A percentile compares a stretch with the other conserved stretches of the same genome.
phyloP scores from a whole-genome alignment of 2,888 invertebrate species.

The Drosophila quinaria region DNA sequence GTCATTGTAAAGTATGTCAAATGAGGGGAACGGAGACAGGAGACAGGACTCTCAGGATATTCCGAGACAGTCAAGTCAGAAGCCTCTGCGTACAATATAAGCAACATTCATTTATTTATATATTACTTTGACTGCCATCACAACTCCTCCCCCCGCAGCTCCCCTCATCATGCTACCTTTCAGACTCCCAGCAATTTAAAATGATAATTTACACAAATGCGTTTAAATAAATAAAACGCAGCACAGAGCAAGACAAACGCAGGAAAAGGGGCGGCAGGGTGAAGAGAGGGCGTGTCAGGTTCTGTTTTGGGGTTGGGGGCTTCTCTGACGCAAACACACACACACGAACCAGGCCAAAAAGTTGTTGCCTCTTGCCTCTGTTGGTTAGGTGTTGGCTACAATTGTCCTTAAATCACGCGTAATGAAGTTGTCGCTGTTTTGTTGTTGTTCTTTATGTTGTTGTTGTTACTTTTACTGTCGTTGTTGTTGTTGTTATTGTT shows the following conservation, averaged over 20 bases:
- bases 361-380: constrained; percentile 27
- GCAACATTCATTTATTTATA: constrained; percentile 81
- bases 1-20: constrained; percentile 81
- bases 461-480: background rate
- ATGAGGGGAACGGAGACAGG: constrained; percentile 38
- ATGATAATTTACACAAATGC: constrained; percentile 84
- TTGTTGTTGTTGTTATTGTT: constrained; percentile 12
- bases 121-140: constrained; percentile 66
- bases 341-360: constrained; percentile 28
- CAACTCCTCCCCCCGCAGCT: too few species aligned
- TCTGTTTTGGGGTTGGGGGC: constrained; percentile 14
- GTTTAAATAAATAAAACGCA: constrained; percentile 83
- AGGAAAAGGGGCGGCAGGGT: background rate
- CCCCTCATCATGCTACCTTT: constrained; percentile 6
- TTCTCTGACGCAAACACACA: constrained; percentile 35
- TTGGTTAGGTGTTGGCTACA: constrained; percentile 76
- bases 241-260: constrained; percentile 39
- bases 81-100: constrained; percentile 63
- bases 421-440: constrained; percentile 80
- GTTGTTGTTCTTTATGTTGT: constrained; percentile 42
- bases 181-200: constrained; percentile 77
- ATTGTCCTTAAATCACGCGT: constrained; percentile 84
- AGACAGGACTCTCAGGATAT: constrained; percentile 22
- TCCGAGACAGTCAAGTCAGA: constrained; percentile 27
- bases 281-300: constrained; percentile 13